phyloP scores from a whole-genome alignment of 2,888 invertebrate species.

The Platycheirus rosarum region DNA sequence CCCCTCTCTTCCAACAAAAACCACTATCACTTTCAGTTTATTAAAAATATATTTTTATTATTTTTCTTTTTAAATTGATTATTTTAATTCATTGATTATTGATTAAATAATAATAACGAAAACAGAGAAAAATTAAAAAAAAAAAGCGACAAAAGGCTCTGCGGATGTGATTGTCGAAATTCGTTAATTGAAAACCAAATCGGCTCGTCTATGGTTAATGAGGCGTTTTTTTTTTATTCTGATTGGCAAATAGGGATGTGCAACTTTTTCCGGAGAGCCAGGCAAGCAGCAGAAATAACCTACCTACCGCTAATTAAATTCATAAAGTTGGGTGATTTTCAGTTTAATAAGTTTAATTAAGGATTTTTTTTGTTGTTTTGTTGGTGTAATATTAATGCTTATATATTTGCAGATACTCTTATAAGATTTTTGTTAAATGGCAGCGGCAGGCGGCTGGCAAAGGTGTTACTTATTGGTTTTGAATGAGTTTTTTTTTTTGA shows the following conservation, averaged over 20 bases:
- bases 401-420: no score
- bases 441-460: no score
- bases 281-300: neutral
- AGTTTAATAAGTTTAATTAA: slow-evolving; percentile 22
- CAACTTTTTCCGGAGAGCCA: slow-evolving; percentile 1
- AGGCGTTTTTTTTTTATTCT: slow-evolving; percentile 51
- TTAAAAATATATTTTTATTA: slow-evolving; percentile 39
- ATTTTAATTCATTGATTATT: slow-evolving; percentile 67
- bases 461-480: no score
- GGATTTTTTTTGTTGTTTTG: no score
- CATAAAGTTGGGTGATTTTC: slow-evolving; percentile 23
- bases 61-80: slow-evolving; percentile 52
- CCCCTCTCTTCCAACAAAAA: slow-evolving; percentile 16
- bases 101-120: slow-evolving; percentile 56
- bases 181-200: slow-evolving; percentile 68
- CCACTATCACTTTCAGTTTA: slow-evolving; percentile 61
- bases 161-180: slow-evolving; percentile 51
- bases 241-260: slow-evolving; percentile 39
- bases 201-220: slow-evolving; percentile 54
- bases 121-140: slow-evolving; percentile 41
- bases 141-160: slow-evolving; percentile 36
- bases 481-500: no score
- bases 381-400: no score
- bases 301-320: slow-evolving; percentile 50
- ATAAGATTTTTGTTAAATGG: no score